phyloP scores from a whole-genome alignment of 2,888 invertebrate genomes.

The Psylliodes chrysocephalus region DNA sequence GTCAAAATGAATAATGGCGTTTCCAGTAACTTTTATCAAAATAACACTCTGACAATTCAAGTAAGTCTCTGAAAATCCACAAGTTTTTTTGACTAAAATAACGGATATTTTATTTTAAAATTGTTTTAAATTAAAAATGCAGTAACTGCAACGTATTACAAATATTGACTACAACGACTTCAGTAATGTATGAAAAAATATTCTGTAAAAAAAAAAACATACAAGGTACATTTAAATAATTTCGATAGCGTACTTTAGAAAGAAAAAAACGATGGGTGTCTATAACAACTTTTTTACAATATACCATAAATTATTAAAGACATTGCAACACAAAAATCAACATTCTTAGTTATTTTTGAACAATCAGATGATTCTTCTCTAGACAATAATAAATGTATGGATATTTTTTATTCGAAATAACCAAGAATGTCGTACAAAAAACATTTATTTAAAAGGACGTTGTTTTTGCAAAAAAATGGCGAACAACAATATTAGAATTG shows the following conservation, averaged over 20 bases:
- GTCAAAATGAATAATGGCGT: too few relatives aligned
- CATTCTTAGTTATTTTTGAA: conserved; percentile 12
- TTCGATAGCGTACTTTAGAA: conserved; percentile 29
- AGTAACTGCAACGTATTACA: neutral
- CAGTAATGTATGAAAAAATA: conserved; percentile 22
- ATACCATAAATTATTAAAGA: conserved; percentile 34
- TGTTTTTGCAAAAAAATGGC: conserved; percentile 7
- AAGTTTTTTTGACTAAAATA: too few relatives aligned
- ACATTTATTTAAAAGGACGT: conserved; percentile 18
- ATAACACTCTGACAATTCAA: too few relatives aligned
- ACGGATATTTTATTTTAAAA: too few relatives aligned
- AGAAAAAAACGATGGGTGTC: conserved; percentile 30
- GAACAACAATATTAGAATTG: neutral
- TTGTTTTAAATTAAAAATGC: too few relatives aligned
- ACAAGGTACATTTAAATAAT: conserved; percentile 34
- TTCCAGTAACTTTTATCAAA: too few relatives aligned
- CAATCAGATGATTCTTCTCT: neutral
- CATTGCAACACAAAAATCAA: conserved; percentile 39
- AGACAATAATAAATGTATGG: too few relatives aligned
- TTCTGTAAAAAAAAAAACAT: conserved; percentile 30
- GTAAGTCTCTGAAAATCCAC: too few relatives aligned
- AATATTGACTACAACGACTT: conserved; percentile 17
- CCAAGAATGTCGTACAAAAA: conserved; percentile 30
- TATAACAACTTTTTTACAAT: conserved; percentile 29
- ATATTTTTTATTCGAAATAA: neutral